phyloP scores from a whole-genome alignment of 2,888 invertebrate species.

The Xestobium rufovillosum region DNA sequence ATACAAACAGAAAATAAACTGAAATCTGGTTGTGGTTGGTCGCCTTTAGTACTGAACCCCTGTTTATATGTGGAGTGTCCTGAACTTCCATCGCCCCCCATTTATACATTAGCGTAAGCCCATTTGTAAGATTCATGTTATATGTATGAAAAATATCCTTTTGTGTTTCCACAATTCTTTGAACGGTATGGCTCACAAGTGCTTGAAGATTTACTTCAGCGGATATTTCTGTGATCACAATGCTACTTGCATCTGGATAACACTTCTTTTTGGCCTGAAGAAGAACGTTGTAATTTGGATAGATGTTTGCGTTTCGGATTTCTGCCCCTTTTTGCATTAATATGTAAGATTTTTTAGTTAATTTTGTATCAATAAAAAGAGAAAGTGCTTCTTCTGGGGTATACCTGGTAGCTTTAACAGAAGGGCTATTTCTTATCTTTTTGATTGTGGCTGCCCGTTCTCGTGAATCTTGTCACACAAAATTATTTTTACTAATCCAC shows the following conservation, averaged over 20 bases:
- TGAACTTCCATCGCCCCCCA: constrained; percentile 15
- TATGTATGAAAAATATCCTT: constrained; percentile 12
- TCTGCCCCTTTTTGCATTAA: no score
- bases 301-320: no score
- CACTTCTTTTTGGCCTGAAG: constrained; percentile 12
- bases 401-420: constrained; percentile 4
- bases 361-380: no score
- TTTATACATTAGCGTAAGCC: constrained; percentile 13
- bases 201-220: constrained; percentile 15
- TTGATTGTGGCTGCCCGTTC: background rate
- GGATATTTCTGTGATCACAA: constrained; percentile 10
- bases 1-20: constrained; percentile 17
- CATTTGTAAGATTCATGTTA: constrained; percentile 5
- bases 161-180: constrained; percentile 8
- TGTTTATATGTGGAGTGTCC: constrained; percentile 15
- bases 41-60: constrained; percentile 11
- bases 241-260: constrained; percentile 12
- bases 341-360: no score
- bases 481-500: no score
- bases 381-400: constrained; percentile 9
- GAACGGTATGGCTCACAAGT: constrained; percentile 14
- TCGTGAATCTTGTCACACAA: no score
- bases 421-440: constrained; percentile 8
- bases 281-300: constrained; percentile 10
- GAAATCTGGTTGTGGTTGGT: constrained; percentile 11